phyloP scores from a whole-genome alignment of 2,113 vertebrate species.

The Sturnira hondurensis region DNA sequence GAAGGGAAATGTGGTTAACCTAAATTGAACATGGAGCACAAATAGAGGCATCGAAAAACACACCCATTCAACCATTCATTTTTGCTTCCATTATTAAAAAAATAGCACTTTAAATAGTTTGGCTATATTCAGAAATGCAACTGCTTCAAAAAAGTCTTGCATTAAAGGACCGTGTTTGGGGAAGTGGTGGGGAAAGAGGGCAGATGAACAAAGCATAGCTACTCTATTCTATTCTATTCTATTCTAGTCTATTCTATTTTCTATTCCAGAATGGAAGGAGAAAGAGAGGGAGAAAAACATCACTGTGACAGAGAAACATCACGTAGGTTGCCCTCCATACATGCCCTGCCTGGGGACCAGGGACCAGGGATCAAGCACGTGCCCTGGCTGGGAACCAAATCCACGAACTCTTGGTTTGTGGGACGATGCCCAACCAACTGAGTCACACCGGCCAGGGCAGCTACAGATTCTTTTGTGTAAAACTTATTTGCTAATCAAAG shows the following conservation, averaged over 20 bases:
- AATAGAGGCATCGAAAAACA: slow-evolving; percentile 9
- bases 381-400: too few relatives aligned
- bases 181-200: background rate
- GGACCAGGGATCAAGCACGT: too few relatives aligned
- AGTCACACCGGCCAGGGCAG: too few relatives aligned
- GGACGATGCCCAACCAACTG: too few relatives aligned
- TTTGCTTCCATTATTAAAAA: background rate
- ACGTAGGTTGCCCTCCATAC: too few relatives aligned
- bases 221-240: background rate
- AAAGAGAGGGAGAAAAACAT: too few relatives aligned
- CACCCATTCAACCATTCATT: background rate
- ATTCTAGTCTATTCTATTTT: too few relatives aligned
- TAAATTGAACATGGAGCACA: slow-evolving; percentile 39
- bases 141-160: background rate
- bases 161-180: background rate
- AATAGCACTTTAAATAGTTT: background rate
- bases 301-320: too few relatives aligned
- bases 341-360: too few relatives aligned
- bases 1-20: slow-evolving; percentile 36
- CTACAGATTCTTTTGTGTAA: background rate
- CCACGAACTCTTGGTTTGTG: too few relatives aligned
- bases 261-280: too few relatives aligned
- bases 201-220: background rate
- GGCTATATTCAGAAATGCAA: slow-evolving; percentile 46
- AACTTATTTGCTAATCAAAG: slow-evolving; percentile 11